These are phyloP conservation scores for Thinocorus orbignyianus DNA, from an alignment of 2,113 vertebrate species.

Conservation along the genomic window DNA sequence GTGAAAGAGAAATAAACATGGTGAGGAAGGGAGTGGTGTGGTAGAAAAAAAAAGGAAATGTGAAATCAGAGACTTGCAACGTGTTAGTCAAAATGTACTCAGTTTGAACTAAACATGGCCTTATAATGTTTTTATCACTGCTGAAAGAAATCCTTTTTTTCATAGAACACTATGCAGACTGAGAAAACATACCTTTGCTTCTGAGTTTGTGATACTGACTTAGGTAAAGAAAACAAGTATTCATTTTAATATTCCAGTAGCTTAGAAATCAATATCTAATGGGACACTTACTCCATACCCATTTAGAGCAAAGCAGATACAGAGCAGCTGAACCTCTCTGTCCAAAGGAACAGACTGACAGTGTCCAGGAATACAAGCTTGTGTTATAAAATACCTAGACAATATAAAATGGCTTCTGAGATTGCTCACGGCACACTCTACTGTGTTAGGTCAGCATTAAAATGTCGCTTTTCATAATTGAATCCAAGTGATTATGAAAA, in stretches of 20 bases:
- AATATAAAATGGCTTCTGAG: constrained; percentile 10
- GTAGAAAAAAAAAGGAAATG: neutral
- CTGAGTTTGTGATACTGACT: neutral
- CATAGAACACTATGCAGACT: neutral
- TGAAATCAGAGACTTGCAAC: neutral
- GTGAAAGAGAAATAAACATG: neutral
- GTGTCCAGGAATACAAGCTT: neutral
- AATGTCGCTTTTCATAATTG: neutral
- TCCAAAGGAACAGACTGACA: constrained; percentile 22
- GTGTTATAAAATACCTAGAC: constrained; percentile 2
- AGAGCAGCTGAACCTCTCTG: constrained; percentile 22
- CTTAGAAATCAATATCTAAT: constrained; percentile 8
- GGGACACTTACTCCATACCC: neutral
- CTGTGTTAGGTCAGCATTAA: neutral
- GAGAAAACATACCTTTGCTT: neutral
- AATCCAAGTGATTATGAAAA: neutral
- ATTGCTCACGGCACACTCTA: neutral
- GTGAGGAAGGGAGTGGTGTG: neutral
- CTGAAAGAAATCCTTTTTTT: neutral
- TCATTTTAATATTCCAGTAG: neutral
- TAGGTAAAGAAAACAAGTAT: neutral
- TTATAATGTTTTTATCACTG: neutral
- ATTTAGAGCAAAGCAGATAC: neutral
- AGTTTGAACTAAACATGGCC: neutral
- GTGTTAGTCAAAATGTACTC: neutral